A percentile compares a stretch with the other conserved stretches of the same genome.
These are phyloP conservation scores for Euproctis similis DNA, from an alignment of 2,888 invertebrate species.

Conservation along the genomic window DNA sequence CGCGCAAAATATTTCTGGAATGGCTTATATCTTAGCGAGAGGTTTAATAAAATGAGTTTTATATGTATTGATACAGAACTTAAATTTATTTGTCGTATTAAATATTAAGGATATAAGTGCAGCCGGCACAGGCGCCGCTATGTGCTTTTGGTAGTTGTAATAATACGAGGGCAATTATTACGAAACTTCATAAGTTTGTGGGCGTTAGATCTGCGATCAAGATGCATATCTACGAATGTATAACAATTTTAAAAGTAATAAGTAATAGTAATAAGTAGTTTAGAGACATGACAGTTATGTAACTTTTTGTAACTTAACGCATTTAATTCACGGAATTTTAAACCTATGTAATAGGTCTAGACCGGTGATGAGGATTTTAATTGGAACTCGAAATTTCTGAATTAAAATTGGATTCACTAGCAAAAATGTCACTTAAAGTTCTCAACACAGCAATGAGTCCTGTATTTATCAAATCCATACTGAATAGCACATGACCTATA, in stretches of 20 bases:
- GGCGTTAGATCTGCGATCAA: constrained; percentile 35
- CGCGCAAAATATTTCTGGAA: constrained; percentile 27
- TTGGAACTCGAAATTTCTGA: not conserved
- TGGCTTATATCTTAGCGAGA: constrained; percentile 17
- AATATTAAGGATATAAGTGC: constrained; percentile 33
- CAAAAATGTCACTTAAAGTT: not conserved
- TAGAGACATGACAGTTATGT: too few species aligned
- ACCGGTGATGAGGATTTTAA: too few species aligned
- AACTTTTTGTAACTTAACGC: too few species aligned
- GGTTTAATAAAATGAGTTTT: constrained; percentile 13
- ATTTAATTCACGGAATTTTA: too few species aligned
- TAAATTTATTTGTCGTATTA: constrained; percentile 11
- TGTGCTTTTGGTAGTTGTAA: constrained; percentile 33
- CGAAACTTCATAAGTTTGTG: constrained; percentile 37
- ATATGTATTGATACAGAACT: constrained; percentile 15
- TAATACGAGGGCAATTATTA: constrained; percentile 25
- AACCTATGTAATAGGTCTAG: too few species aligned
- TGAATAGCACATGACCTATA: constrained; percentile 20
- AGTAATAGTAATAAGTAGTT: too few species aligned
- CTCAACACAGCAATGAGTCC: too few species aligned
- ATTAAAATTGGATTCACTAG: not conserved
- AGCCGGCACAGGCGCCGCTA: constrained; percentile 38
- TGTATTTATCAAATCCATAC: constrained; percentile 3
- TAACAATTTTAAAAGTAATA: too few species aligned
- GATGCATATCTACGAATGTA: constrained; percentile 24